Percentiles rank a stretch among this genome's conserved stretches.
Conservation (phyloP, 2,888 invertebrate genomes). For the Lithophane leautieri region DNA sequence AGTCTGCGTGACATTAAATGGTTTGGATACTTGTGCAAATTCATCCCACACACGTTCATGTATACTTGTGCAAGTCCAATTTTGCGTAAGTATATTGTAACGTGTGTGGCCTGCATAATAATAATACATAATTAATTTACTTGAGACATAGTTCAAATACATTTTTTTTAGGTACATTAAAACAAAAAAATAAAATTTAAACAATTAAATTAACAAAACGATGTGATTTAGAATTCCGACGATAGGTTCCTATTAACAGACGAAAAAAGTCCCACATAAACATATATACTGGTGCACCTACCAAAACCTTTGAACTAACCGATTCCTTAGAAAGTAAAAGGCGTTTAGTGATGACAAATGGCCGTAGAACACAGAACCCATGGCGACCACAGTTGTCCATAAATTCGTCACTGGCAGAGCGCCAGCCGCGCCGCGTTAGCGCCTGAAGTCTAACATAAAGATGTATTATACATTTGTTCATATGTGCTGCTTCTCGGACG, state of each 20-base stretch:
- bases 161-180: too few species aligned
- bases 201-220: not conserved
- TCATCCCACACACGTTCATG: too few species aligned
- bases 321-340: slow-evolving; percentile 45
- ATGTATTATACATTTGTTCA: slow-evolving; percentile 47
- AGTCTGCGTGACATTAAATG: too few species aligned
- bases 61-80: too few species aligned
- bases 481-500: slow-evolving; percentile 20
- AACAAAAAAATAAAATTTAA: not conserved
- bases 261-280: not conserved
- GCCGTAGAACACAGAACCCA: slow-evolving; percentile 41
- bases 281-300: not conserved
- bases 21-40: too few species aligned
- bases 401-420: slow-evolving; percentile 71
- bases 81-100: too few species aligned
- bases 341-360: slow-evolving; percentile 47
- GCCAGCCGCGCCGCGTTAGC: slow-evolving; percentile 69
- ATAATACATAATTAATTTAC: too few species aligned
- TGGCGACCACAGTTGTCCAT: slow-evolving; percentile 61
- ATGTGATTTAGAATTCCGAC: not conserved
- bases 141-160: not conserved
- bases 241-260: not conserved
- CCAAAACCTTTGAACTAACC: not conserved
- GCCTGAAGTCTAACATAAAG: slow-evolving; percentile 51
- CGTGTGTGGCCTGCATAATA: too few species aligned